A percentile compares a stretch with the other conserved stretches of the same genome.
Conservation (phyloP, 1,140 invertebrate genomes). For the Drosophila ercepeae region DNA sequence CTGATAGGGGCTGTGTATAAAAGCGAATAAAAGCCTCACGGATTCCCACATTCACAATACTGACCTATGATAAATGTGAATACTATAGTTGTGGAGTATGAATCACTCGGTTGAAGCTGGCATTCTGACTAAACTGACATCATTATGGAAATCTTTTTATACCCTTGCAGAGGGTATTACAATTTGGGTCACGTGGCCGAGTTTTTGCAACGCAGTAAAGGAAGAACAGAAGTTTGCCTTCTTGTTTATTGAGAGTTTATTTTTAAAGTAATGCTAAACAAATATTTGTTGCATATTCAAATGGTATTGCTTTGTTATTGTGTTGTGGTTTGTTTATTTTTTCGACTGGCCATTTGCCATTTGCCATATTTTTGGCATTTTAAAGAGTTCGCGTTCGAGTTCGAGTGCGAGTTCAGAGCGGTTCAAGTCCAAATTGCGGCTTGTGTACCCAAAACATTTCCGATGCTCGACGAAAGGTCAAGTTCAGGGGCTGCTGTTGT, state of each 20-base stretch:
- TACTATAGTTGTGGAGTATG: constrained; percentile 1
- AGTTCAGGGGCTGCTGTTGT: constrained; percentile 44
- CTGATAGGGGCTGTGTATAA: constrained; percentile 2
- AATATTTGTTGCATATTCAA: constrained; percentile 25
- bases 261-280: constrained; percentile 8
- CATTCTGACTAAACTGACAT: constrained; percentile 23
- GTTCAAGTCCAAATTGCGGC: constrained; percentile 30
- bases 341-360: constrained; percentile 8
- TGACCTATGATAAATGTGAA: constrained; percentile 38
- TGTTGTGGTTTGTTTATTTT: constrained; percentile 15
- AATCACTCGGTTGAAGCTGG: constrained; percentile 16
- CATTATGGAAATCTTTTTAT: constrained; percentile 27
- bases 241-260: constrained; percentile 12
- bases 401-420: constrained; percentile 29
- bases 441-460: constrained; percentile 29
- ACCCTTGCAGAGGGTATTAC: too few relatives aligned
- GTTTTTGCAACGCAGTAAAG: too few relatives aligned
- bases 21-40: not conserved
- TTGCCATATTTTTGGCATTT: constrained; percentile 17
- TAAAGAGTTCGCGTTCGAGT: constrained; percentile 29
- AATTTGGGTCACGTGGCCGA: too few relatives aligned
- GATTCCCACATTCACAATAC: constrained; percentile 18
- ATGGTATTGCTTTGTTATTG: constrained; percentile 14
- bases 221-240: too few relatives aligned
- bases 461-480: constrained; percentile 48